phyloP scores from a whole-genome alignment of 2,113 vertebrate genomes.

The Pipra filicauda region DNA sequence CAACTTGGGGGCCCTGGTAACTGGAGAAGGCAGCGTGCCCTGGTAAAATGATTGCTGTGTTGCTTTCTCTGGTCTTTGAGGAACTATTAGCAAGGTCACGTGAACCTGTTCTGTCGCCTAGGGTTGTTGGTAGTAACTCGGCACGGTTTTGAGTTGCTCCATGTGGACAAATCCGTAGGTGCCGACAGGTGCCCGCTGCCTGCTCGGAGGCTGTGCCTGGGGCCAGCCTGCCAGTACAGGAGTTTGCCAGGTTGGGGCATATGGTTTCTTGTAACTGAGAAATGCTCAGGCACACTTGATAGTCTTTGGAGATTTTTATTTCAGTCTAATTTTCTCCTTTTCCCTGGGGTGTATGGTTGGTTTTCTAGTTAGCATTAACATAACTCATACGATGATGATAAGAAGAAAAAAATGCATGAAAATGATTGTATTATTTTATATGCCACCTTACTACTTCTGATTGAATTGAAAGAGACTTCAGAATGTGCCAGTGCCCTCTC shows the following conservation, averaged over 20 bases:
- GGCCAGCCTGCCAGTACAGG: neutral
- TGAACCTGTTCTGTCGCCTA: neutral
- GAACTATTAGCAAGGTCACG: neutral
- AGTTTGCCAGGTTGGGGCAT: neutral
- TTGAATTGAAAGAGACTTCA: neutral
- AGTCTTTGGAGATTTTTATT: neutral
- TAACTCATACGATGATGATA: rapidly evolving
- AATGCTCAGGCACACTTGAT: neutral
- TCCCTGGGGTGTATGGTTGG: neutral
- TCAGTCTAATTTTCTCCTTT: neutral
- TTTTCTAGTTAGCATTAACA: neutral
- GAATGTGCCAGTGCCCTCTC: neutral
- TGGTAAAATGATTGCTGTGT: neutral
- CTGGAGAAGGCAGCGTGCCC: neutral
- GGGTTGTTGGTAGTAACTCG: neutral
- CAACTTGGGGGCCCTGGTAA: neutral
- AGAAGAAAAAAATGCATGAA: neutral
- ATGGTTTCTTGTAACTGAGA: neutral
- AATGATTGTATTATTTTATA: neutral
- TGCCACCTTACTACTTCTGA: neutral
- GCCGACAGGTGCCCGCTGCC: neutral
- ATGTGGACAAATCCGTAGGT: neutral
- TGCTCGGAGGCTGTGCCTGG: rapidly evolving
- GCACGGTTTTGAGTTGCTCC: neutral
- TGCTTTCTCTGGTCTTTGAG: neutral